Base-by-base conservation (phyloP, 2,888 invertebrate genomes). In the Myopa testacea region DNA sequence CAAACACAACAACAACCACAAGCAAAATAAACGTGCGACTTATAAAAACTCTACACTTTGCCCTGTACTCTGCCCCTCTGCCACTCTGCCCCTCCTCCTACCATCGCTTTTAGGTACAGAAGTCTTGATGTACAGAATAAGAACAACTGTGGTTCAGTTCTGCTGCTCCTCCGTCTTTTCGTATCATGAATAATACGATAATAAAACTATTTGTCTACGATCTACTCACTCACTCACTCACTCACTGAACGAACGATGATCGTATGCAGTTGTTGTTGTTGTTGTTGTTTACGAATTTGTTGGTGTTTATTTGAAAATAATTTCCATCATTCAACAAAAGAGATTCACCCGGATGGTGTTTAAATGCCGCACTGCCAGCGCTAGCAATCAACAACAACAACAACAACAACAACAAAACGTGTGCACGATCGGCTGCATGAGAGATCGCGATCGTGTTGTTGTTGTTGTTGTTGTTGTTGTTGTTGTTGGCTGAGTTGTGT, bases 241-340 rank as follows among this genome's bases (percentile, higher is more conserved):
- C n/a, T n/a, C n/a, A n/a, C n/a, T n/a, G n/a, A n/a, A n/a, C n/a
- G 50, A 69, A 10, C 40, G 68, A 10, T 26, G 63, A 63, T 50
- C 63, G 63, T 63, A 10, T 63, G 62, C 26, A 12, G n/a, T 19
- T 14, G 8, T 38, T 65, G 55, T n/a, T 55, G 52, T 19, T 70
- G 52, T 50, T 55, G 70, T 60, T 40, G 45, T 38, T 26, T 76
- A 75, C 68, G 73, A 50, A 79, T 79, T 79, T 77, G 77, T 73
- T 74, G 71, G 71, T 62, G 75, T 67, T 67, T 75, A 75, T 67
- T 74, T 67, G 67, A 55, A 58, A 67, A 67, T 75, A 55, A 75
- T 75, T 75, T 75, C 65, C 37, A 67, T 63, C 52, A 40, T 34
- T 55, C 65, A 67, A 16, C 55, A 55, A 45, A 55, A 45, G 45